Base-by-base conservation (phyloP, 2,797 vertebrate species). In the Atherinosoma microstoma region DNA sequence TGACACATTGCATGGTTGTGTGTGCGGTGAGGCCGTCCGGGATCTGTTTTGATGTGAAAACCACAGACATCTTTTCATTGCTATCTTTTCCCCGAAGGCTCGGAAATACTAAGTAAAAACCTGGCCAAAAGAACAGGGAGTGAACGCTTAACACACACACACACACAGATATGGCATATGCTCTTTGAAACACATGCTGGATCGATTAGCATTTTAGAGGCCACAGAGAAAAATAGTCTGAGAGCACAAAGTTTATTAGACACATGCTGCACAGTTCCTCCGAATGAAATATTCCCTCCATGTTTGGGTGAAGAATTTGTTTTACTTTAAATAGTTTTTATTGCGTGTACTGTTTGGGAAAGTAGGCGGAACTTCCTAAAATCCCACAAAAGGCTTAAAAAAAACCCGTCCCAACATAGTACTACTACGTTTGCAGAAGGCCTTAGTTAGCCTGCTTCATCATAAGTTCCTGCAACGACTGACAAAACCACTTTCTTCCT, bases 131-230 rank as follows among this genome's bases (percentile, higher is more conserved):
- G 86, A 83, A 74, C 75, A 78, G 79, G 80, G 80, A 82, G 76
- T 87, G 82, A 87, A 90, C 80, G 77, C 34, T 71, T 20, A 34
- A 58, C 62, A 70, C 64, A 70, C 60, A 13, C 63, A 60, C 66
- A 70, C 72, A 58, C 47, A 32, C 30, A 32, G 59, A 79, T 77
- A 61, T 30, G 71, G 58, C 58, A 29, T 38, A 56, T 75, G 34
- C 68, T 76, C 62, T 77, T 62, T 67, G 64, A 67, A 70, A 83
- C 89, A 87, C 90, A 92, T 87, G 83, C 75, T 84, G 89, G 74
- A 90, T 83, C 78, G 61, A 89, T 91, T 91, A 90, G 69, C 80
- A 88, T 89, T 84, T 84, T 79, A 87, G 83, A 82, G 84, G 80
- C 79, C 4, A 18, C 79, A 67, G 76, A 80, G 74, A 86, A 83